Evolutionary conservation across 2,797 vertebrate genomes (phyloP).

Genomic region (Galago senegalensis): DNA sequence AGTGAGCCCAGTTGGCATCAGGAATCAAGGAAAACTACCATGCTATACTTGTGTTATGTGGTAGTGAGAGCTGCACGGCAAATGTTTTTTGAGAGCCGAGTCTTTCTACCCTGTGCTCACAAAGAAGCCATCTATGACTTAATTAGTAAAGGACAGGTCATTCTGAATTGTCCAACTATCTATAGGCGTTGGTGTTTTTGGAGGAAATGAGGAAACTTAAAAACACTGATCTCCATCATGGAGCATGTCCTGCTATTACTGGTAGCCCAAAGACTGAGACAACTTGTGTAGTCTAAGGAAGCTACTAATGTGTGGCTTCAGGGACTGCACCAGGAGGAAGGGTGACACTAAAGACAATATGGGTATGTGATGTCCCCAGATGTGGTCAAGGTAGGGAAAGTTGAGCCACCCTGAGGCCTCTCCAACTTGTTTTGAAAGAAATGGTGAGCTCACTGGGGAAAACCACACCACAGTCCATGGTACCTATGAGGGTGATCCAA

Average conservation of each 20-base stretch:
- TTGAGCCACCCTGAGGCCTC: background rate
- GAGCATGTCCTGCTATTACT: background rate
- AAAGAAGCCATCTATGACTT: background rate
- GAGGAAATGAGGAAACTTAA: background rate
- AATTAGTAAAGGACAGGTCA: background rate
- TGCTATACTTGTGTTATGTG: background rate
- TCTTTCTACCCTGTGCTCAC: background rate
- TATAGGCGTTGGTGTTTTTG: background rate
- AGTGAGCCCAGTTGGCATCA: background rate
- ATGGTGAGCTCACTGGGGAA: background rate
- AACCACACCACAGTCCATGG: background rate
- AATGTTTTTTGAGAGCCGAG: background rate
- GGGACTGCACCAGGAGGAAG: background rate
- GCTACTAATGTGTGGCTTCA: background rate
- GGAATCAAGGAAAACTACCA: background rate
- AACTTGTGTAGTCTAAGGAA: background rate
- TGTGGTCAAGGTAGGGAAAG: background rate
- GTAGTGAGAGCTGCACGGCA: accelerated
- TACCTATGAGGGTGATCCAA: background rate
- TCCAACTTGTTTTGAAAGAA: background rate
- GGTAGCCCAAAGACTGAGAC: background rate
- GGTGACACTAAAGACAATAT: background rate
- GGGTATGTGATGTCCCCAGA: too few species aligned
- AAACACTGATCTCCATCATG: background rate
- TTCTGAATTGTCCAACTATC: background rate